Evolutionary conservation across 2,797 vertebrate genomes (phyloP).

Genomic region (Phaenicophaeus curvirostris): DNA sequence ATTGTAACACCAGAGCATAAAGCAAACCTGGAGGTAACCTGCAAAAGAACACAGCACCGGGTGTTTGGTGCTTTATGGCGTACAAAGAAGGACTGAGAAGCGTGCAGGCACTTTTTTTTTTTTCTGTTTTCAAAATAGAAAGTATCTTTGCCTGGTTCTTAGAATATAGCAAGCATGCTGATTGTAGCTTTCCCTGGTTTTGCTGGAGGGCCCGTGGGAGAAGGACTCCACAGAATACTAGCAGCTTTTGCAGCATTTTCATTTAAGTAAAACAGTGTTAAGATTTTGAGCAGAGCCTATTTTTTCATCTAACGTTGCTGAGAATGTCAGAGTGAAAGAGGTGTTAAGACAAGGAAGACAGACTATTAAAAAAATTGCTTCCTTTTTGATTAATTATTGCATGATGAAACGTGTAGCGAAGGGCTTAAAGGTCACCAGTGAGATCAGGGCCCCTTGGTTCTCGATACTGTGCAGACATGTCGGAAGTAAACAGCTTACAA

Average conservation of each 20-base stretch:
- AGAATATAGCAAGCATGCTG: neutral
- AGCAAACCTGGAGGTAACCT: constrained; percentile 47
- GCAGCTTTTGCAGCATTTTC: constrained; percentile 13
- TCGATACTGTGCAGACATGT: constrained; percentile 10
- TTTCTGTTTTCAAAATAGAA: constrained; percentile 10
- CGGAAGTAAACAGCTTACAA: constrained; percentile 41
- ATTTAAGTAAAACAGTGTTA: neutral
- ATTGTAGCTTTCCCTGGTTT: constrained; percentile 23
- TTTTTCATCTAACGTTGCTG: neutral
- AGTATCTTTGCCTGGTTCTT: constrained; percentile 40
- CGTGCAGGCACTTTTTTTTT: neutral
- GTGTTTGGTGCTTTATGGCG: neutral
- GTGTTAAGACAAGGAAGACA: constrained; percentile 44
- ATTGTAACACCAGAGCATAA: constrained; percentile 37
- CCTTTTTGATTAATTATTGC: constrained; percentile 39
- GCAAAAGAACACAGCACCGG: neutral
- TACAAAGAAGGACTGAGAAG: neutral
- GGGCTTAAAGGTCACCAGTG: constrained; percentile 27
- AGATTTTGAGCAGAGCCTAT: neutral
- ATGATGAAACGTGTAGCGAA: neutral
- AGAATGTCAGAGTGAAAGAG: neutral
- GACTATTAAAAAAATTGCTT: neutral
- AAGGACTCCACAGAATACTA: neutral
- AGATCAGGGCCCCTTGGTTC: constrained; percentile 15
- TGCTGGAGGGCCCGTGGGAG: constrained; percentile 36